phyloP scores from a whole-genome alignment of 2,797 vertebrate genomes.

The Enteromius unitaeniatus region DNA sequence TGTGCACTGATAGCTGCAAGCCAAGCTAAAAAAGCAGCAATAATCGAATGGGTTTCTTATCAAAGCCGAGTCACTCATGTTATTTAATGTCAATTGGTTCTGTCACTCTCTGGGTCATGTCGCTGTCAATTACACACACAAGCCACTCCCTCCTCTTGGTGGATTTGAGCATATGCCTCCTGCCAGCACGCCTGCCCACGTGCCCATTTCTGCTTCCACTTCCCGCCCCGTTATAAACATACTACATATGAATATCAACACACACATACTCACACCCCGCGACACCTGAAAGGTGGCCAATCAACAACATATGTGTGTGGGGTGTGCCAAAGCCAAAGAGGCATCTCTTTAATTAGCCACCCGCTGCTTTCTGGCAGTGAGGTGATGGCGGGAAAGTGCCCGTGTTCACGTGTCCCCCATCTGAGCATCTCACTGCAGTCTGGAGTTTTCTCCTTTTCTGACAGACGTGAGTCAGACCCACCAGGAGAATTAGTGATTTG shows the following conservation, averaged over 20 bases:
- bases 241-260: conserved; percentile 61
- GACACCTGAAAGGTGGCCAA: conserved; percentile 84
- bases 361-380: conserved; percentile 61
- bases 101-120: neutral
- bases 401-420: conserved; percentile 52
- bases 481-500: conserved; percentile 48
- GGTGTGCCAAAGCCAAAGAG: conserved; percentile 79
- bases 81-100: conserved; percentile 6
- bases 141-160: conserved; percentile 46
- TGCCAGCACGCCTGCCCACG: conserved; percentile 46
- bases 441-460: conserved; percentile 71
- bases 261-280: conserved; percentile 61
- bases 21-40: conserved; percentile 4
- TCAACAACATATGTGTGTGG: conserved; percentile 88
- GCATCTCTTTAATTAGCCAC: conserved; percentile 83
- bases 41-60: neutral
- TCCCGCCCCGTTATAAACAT: conserved; percentile 52
- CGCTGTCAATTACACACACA: conserved; percentile 32
- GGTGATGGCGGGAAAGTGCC: conserved; percentile 46
- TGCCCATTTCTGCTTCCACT: conserved; percentile 39
- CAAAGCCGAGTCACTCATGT: neutral
- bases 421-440: conserved; percentile 69
- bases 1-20: neutral
- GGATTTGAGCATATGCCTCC: conserved; percentile 53
- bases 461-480: conserved; percentile 75